Evolutionary conservation across 2,888 invertebrate genomes (phyloP), one percentile per base, ranked within the genome.

Genomic region (Cryptosula pallasiana): DNA sequence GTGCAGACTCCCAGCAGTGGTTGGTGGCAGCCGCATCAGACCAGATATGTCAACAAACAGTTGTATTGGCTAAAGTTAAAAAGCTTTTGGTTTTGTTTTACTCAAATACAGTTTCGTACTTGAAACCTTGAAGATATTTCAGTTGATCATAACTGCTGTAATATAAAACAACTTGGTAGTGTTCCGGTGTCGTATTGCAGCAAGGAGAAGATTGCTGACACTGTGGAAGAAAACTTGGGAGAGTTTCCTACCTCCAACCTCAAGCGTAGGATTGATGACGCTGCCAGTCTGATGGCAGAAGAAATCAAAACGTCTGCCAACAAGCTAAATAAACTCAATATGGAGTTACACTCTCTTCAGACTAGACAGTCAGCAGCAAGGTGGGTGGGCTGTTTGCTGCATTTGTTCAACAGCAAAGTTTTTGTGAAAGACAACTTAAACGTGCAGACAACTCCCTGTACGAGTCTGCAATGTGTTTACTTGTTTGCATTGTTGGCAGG

Each of bases 321-420:
- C 16, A 2, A 63, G 27, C 63, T 63, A n/a, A 63, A 32, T 32
- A 5, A 32, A n/a, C 63, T 3, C 16, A 63, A 63, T 9, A 63
- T 63, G 63, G 63, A 63, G 32, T 32, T 63, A 32, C 27, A 32
- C n/a, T 63, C 63, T 63, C 63, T 63, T 27, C 29, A 63, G 32
- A 63, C n/a, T 2, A 63, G 32, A 32, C 27, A 32, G 2, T 32
- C 63, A 2, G 32, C 63, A 25, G n/a, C 29, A 25, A 32, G 32
- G 63, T 63, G 32, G 32, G 57, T 45, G 5, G 45, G 9, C 45
- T 45, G 20, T 45, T 13, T 45, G 5, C 20, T 45, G 45, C 45
- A 45, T 20, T 20, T 45, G 45, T 45, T 45, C 45, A 45, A 5
- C 9, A 45, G 45, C 45, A 45, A 20, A 45, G 45, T n/a, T n/a